These are phyloP conservation scores for Phthorimaea operculella DNA, from an alignment of 1,140 invertebrate species.

Conservation along the genomic window DNA sequence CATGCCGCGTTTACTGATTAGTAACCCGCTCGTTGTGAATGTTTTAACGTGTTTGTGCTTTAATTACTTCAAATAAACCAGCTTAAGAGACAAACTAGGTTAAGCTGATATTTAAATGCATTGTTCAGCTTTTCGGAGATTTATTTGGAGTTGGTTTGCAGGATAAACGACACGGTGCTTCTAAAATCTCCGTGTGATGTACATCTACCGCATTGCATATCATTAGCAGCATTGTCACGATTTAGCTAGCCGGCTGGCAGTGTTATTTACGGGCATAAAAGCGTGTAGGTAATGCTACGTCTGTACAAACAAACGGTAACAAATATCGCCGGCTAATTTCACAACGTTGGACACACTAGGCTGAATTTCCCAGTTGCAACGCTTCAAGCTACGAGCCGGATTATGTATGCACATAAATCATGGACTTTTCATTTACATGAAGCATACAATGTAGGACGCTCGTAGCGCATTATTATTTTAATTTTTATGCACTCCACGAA, in stretches of 20 bases:
- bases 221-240: slow-evolving; percentile 3
- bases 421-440: no score
- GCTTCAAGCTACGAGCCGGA: no score
- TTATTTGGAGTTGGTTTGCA: no score
- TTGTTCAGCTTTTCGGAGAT: no score
- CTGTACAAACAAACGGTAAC: slow-evolving; percentile 7
- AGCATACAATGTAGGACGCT: no score
- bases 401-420: no score
- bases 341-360: neutral
- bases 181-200: neutral
- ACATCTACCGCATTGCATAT: slow-evolving; percentile 3
- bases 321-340: slow-evolving; percentile 12
- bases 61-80: neutral
- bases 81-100: no score
- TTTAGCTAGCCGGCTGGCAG: slow-evolving; percentile 8
- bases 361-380: no score
- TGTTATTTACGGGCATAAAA: neutral
- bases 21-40: slow-evolving; percentile 7
- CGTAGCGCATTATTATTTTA: no score
- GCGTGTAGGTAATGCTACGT: neutral
- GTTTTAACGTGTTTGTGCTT: slow-evolving; percentile 1
- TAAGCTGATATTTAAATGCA: no score
- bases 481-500: no score
- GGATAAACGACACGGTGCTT: no score
- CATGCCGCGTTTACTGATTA: slow-evolving; percentile 10